Evolutionary conservation across 1,140 invertebrate genomes (phyloP).

Genomic region (Nomia melanderi): DNA sequence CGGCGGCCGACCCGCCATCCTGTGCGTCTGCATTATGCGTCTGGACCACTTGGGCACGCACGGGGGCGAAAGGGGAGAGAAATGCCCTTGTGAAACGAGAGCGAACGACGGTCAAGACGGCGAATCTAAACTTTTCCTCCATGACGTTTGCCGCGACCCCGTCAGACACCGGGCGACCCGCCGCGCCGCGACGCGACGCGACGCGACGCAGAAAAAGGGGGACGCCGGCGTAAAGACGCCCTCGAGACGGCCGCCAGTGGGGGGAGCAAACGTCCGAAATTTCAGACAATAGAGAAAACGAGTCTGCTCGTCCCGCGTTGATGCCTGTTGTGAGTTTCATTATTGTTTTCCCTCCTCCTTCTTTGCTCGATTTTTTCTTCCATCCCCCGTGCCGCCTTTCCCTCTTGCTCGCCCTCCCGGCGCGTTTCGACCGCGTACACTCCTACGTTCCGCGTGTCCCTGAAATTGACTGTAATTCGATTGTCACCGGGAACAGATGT

Average conservation of each 20-base stretch:
- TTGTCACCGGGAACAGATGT: constrained; percentile 33
- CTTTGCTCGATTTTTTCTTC: neutral
- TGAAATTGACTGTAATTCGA: constrained; percentile 17
- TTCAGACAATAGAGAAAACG: constrained; percentile 42
- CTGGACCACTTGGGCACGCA: constrained; percentile 81
- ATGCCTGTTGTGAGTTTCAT: too few species aligned
- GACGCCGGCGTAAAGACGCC: constrained; percentile 37
- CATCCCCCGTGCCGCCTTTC: too few species aligned
- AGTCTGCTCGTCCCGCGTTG: neutral
- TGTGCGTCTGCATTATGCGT: constrained; percentile 79
- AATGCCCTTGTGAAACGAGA: constrained; percentile 71
- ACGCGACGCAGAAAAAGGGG: constrained; percentile 12
- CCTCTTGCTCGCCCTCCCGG: too few species aligned
- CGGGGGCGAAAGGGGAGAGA: constrained; percentile 70
- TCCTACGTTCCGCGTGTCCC: too few species aligned
- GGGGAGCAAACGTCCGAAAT: constrained; percentile 28
- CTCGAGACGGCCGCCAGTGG: constrained; percentile 49
- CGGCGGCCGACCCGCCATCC: constrained; percentile 57
- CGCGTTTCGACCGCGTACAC: neutral
- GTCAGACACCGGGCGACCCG: constrained; percentile 13
- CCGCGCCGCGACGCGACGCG: neutral
- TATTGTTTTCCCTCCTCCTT: neutral
- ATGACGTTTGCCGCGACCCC: constrained; percentile 57
- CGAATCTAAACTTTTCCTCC: constrained; percentile 71
- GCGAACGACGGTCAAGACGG: constrained; percentile 78